Percentiles rank a stretch among this genome's conserved stretches.
Conservation (phyloP, 2,888 invertebrate genomes). For the Hypena proboscidalis region DNA sequence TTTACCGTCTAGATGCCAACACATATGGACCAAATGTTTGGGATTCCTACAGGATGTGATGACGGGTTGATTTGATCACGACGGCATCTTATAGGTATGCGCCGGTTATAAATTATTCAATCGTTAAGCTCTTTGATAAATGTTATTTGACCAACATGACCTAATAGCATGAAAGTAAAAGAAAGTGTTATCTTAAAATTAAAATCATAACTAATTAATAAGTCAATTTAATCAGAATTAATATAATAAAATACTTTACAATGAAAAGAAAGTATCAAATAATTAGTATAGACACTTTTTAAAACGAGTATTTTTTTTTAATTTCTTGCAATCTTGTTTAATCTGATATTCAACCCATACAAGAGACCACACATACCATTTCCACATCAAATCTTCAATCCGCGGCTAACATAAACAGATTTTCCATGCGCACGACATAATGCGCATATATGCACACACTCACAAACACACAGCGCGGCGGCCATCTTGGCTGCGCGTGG, state of each 20-base stretch:
- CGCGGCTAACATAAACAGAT: constrained; percentile 38
- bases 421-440: constrained; percentile 46
- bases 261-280: no score
- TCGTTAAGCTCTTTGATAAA: constrained; percentile 10
- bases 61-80: constrained; percentile 40
- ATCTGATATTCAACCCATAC: no score
- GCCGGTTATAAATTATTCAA: constrained; percentile 11
- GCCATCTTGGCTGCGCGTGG: constrained; percentile 83
- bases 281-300: no score
- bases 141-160: no score
- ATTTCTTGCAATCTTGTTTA: no score
- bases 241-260: no score
- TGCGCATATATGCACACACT: constrained; percentile 53
- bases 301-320: no score
- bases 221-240: no score
- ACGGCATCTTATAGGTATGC: constrained; percentile 11
- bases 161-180: no score
- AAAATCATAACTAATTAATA: no score
- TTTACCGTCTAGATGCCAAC: constrained; percentile 53
- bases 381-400: constrained; percentile 23
- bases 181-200: no score
- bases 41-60: constrained; percentile 60
- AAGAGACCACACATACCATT: constrained; percentile 9
- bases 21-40: constrained; percentile 50
- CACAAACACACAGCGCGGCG: constrained; percentile 63